A percentile compares a stretch with the other conserved stretches of the same genome.
These are phyloP conservation scores for Pseudorectes ferrugineus DNA, from an alignment of 2,113 vertebrate genomes.

Conservation along the genomic window DNA sequence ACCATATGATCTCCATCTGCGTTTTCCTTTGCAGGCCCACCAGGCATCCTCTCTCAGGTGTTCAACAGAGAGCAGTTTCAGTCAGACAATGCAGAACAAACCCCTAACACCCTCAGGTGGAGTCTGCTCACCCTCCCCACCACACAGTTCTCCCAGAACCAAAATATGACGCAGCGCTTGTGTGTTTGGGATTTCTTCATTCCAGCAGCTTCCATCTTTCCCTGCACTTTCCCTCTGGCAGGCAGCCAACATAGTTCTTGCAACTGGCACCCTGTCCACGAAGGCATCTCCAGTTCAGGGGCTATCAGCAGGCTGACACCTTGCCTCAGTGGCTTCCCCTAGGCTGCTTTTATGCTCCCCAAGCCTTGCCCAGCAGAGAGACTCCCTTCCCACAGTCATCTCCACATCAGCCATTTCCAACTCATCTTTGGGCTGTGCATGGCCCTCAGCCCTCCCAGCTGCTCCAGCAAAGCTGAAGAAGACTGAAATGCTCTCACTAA, in stretches of 20 bases:
- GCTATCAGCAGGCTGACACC: not conserved
- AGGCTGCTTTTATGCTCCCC: not conserved
- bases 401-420: not conserved
- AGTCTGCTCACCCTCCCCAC: not conserved
- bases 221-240: not conserved
- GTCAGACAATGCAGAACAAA: not conserved
- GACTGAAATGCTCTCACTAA: not conserved
- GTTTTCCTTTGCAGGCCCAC: not conserved
- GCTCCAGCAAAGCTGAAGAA: not conserved
- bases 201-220: not conserved
- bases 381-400: not conserved
- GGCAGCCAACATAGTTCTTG: not conserved
- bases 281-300: not conserved
- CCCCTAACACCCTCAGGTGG: not conserved
- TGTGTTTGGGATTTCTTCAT: not conserved
- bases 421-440: not conserved
- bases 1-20: not conserved
- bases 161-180: accelerated
- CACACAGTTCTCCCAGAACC: not conserved
- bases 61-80: not conserved
- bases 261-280: not conserved
- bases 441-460: not conserved
- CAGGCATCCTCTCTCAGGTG: not conserved
- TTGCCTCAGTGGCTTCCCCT: not conserved
- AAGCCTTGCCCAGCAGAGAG: not conserved